These are phyloP conservation scores for Danaus melanippus DNA, from an alignment of 1,140 invertebrate genomes.

Conservation along the genomic window DNA sequence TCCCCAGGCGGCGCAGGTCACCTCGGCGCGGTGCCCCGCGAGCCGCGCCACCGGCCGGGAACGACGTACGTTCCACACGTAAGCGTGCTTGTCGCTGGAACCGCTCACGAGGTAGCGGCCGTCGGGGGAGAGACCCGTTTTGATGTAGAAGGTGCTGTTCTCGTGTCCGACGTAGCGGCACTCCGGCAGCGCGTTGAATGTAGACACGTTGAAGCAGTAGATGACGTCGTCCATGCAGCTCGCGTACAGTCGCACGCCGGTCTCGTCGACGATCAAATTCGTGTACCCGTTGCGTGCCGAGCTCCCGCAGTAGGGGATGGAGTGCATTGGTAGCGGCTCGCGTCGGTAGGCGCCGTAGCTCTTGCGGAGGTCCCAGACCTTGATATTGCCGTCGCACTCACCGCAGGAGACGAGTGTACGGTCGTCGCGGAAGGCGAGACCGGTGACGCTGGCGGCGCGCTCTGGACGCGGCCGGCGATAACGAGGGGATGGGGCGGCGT, in stretches of 20 bases:
- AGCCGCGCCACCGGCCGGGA: constrained; percentile 78
- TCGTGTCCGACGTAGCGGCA: constrained; percentile 79
- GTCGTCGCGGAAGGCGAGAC: constrained; percentile 85
- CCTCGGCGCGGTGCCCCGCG: constrained; percentile 84
- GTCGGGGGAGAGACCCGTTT: constrained; percentile 84
- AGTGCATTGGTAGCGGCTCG: constrained; percentile 80
- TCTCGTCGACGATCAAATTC: constrained; percentile 81
- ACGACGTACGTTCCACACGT: constrained; percentile 84
- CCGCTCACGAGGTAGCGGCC: constrained; percentile 86
- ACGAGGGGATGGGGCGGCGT: constrained; percentile 64
- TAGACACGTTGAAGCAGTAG: constrained; percentile 86
- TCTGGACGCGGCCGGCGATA: constrained; percentile 57
- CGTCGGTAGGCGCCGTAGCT: constrained; percentile 81
- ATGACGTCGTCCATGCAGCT: constrained; percentile 90
- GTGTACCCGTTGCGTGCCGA: constrained; percentile 83
- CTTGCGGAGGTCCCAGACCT: constrained; percentile 90
- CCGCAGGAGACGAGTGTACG: constrained; percentile 84
- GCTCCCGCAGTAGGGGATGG: constrained; percentile 79
- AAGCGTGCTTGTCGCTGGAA: constrained; percentile 86
- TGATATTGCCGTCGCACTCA: constrained; percentile 86
- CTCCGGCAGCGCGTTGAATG: constrained; percentile 78
- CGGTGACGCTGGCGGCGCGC: constrained; percentile 77
- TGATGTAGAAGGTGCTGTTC: constrained; percentile 87
- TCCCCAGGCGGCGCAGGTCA: constrained; percentile 88
- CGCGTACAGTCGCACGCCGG: constrained; percentile 81